phyloP scores from a whole-genome alignment of 2,888 invertebrate genomes.

The Halictus quadricinctus region DNA sequence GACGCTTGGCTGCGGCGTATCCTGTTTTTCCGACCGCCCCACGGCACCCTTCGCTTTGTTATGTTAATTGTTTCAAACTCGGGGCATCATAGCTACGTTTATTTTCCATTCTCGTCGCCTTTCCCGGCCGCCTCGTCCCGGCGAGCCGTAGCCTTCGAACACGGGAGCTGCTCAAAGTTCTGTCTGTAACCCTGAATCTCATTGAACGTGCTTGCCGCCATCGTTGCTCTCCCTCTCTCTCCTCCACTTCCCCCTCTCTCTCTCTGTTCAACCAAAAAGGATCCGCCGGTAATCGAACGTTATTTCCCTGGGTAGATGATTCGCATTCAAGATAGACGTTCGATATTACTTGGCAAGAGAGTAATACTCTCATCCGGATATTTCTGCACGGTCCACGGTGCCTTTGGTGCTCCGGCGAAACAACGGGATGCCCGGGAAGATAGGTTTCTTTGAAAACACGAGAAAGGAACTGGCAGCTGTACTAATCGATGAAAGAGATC shows the following conservation, averaged over 20 bases:
- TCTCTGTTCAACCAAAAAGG: conserved; percentile 39
- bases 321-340: conserved; percentile 7
- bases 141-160: conserved; percentile 36
- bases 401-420: conserved; percentile 28
- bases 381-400: conserved; percentile 21
- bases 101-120: conserved; percentile 78
- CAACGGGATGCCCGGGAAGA: conserved; percentile 24
- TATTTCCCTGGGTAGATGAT: conserved; percentile 7
- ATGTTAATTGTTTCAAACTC: conserved; percentile 82
- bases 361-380: conserved; percentile 4
- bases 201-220: not conserved
- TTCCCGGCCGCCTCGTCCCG: conserved; percentile 52
- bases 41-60: conserved; percentile 76
- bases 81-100: conserved; percentile 80
- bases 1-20: conserved; percentile 57
- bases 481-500: conserved; percentile 57
- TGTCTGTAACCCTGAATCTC: conserved; percentile 8
- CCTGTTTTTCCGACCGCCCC: conserved; percentile 58
- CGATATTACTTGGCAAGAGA: conserved; percentile 19
- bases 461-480: conserved; percentile 45
- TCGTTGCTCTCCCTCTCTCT: not conserved
- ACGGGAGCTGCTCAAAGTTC: conserved; percentile 35
- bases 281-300: conserved; percentile 35
- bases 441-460: conserved; percentile 25
- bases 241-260: not conserved